Evolutionary conservation across 2,113 vertebrate genomes (phyloP).

Genomic region (Atlantisia rogersi): DNA sequence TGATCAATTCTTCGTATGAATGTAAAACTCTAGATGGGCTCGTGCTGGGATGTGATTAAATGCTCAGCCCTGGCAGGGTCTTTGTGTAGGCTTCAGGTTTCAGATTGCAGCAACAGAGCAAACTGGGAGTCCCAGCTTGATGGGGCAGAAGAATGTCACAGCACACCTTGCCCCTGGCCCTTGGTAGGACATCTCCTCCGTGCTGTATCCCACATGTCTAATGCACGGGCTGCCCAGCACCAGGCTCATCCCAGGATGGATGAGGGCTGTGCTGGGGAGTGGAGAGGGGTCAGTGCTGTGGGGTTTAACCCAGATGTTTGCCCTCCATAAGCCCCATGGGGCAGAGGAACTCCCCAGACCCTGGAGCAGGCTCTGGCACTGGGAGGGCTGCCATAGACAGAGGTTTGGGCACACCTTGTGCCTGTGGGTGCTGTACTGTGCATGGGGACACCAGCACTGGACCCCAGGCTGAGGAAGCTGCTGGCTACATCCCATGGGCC

Average conservation of each 20-base stretch:
- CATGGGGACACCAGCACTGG: background rate
- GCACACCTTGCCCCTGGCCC: background rate
- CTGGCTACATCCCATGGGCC: background rate
- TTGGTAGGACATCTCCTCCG: background rate
- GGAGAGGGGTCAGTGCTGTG: background rate
- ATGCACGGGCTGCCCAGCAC: background rate
- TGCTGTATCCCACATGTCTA: accelerated
- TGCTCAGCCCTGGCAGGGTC: background rate
- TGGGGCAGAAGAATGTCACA: background rate
- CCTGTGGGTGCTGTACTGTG: accelerated
- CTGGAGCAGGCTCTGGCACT: background rate
- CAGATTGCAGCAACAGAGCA: background rate
- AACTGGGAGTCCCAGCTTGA: background rate
- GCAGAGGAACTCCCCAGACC: background rate
- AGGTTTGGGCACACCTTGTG: background rate
- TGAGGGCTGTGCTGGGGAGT: background rate
- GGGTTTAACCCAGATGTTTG: background rate
- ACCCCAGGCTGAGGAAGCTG: background rate
- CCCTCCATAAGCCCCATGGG: accelerated
- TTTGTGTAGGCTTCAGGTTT: background rate
- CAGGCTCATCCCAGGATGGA: background rate
- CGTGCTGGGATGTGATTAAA: background rate
- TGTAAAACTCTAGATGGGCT: background rate
- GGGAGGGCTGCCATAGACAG: accelerated
- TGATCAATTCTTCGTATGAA: background rate